Evolutionary conservation across 2,113 vertebrate genomes (phyloP).

Genomic region (Bubo scandiacus): DNA sequence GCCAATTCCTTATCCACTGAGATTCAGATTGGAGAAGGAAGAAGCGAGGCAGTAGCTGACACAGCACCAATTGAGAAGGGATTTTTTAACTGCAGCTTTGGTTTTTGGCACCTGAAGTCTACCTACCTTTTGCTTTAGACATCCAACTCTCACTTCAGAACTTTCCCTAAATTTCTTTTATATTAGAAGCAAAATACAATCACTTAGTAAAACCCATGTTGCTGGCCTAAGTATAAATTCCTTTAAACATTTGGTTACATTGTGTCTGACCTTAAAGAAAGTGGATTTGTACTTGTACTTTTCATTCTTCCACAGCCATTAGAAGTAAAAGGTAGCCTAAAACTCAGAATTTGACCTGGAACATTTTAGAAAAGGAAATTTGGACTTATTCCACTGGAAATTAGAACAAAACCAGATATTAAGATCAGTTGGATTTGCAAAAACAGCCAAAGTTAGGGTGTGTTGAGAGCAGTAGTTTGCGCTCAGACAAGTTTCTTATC

Average conservation of each 20-base stretch:
- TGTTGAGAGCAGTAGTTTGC: background rate
- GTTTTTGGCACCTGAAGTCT: background rate
- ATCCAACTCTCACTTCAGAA: background rate
- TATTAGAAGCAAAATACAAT: background rate
- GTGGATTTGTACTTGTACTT: background rate
- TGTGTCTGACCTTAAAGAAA: background rate
- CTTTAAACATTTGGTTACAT: background rate
- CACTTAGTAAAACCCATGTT: background rate
- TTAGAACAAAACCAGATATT: background rate
- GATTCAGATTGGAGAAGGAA: background rate
- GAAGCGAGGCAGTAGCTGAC: background rate
- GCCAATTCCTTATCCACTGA: too few species aligned
- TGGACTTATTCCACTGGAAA: slow-evolving; percentile 1
- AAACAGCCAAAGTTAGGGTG: background rate
- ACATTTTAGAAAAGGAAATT: slow-evolving; percentile 1
- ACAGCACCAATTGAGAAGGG: background rate
- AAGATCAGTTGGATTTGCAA: background rate
- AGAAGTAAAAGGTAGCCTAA: background rate
- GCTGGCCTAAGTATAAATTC: background rate
- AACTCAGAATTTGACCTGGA: slow-evolving; percentile 19
- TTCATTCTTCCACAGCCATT: background rate
- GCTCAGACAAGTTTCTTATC: background rate
- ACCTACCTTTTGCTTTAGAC: background rate
- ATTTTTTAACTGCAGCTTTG: background rate
- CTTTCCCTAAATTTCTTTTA: background rate